Percentiles rank a stretch among this genome's conserved stretches.
Evolutionary conservation across 2,888 invertebrate genomes (phyloP).

Genomic region (Bedellia somnulentella): DNA sequence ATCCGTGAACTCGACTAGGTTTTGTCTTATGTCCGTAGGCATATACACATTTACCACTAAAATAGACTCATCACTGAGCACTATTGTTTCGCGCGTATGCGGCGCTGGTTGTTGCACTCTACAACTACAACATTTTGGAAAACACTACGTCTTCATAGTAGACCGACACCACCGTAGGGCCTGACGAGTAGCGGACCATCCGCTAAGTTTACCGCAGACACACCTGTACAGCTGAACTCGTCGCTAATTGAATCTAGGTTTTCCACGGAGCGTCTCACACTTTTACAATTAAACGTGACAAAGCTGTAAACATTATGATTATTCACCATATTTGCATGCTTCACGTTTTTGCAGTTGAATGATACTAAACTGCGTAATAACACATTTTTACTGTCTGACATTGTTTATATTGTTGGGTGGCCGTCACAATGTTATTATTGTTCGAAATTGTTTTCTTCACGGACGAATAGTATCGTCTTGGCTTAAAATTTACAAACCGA

Average conservation of each 20-base stretch:
- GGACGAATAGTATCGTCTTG: too few relatives aligned
- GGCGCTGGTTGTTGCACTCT: neutral
- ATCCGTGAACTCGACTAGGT: neutral
- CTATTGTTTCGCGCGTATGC: neutral
- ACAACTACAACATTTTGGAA: neutral
- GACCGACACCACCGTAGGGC: neutral
- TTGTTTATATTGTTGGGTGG: too few relatives aligned
- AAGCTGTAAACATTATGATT: too few relatives aligned
- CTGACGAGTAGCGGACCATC: neutral
- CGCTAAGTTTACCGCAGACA: neutral
- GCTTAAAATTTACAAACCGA: too few relatives aligned
- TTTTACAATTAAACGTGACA: neutral
- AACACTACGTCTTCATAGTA: neutral
- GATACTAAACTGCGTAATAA: too few relatives aligned
- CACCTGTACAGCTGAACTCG: neutral
- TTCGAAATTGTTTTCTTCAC: too few relatives aligned
- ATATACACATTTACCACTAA: neutral
- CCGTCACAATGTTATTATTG: too few relatives aligned
- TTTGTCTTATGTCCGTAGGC: neutral
- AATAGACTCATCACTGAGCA: neutral
- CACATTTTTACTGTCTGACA: too few relatives aligned
- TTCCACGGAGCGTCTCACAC: neutral
- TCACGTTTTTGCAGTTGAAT: too few relatives aligned
- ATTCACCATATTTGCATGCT: too few relatives aligned
- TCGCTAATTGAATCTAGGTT: neutral